Evolutionary conservation across 2,888 invertebrate species (phyloP).

Genomic region (Caenorhabditis sp.): DNA sequence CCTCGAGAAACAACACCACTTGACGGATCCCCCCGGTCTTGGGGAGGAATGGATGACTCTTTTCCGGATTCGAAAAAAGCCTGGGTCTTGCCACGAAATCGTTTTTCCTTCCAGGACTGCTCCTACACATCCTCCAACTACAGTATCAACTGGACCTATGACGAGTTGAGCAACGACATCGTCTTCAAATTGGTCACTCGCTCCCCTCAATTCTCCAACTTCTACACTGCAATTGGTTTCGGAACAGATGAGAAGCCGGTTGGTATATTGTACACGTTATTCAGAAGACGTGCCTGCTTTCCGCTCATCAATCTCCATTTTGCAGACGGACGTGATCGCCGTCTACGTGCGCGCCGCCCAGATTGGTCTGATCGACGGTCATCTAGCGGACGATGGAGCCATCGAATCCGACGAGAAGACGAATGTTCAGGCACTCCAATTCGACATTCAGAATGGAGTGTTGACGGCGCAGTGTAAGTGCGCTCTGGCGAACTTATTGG

Average conservation of each 20-base stretch:
- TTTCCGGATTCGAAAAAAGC: too few relatives aligned
- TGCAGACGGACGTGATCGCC: conserved; percentile 70
- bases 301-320: conserved; percentile 8
- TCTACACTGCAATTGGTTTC: conserved; percentile 70
- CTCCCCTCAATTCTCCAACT: conserved; percentile 54
- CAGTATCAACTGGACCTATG: conserved; percentile 69
- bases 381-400: conserved; percentile 65
- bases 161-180: conserved; percentile 71
- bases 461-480: conserved; percentile 68
- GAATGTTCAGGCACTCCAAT: conserved; percentile 73
- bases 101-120: conserved; percentile 45
- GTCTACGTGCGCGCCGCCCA: conserved; percentile 72
- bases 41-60: too few relatives aligned
- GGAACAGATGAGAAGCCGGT: conserved; percentile 68
- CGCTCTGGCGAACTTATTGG: neutral
- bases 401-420: conserved; percentile 70
- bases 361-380: conserved; percentile 71
- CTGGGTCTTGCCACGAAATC: too few relatives aligned
- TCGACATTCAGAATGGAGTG: conserved; percentile 64
- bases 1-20: too few relatives aligned
- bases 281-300: too few relatives aligned
- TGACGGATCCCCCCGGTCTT: too few relatives aligned
- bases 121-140: conserved; percentile 63
- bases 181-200: conserved; percentile 69
- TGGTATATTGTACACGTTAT: conserved; percentile 17